Percentiles rank a stretch among this genome's conserved stretches.
These are phyloP conservation scores for Platycnemis pennipes DNA, from an alignment of 2,888 invertebrate species.

Conservation along the genomic window DNA sequence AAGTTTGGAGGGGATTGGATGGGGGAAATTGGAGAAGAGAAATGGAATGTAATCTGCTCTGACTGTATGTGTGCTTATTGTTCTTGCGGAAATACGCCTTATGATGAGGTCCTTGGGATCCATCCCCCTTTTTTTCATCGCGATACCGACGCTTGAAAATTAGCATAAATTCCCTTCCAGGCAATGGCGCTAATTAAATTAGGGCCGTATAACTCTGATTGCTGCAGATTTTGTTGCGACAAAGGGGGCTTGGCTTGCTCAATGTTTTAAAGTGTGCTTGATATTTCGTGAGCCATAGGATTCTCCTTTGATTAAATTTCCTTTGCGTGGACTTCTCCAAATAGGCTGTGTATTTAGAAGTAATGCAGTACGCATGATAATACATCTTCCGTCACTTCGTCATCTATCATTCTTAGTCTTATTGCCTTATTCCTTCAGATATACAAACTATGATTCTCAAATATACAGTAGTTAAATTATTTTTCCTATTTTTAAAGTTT, in stretches of 20 bases:
- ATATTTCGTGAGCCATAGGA: neutral
- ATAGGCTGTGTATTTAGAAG: no score
- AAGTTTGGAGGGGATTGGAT: neutral
- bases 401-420: no score
- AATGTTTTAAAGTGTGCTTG: neutral
- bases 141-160: constrained; percentile 6
- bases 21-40: constrained; percentile 12
- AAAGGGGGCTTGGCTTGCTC: neutral
- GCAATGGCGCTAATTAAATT: constrained; percentile 33
- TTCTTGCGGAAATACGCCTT: constrained; percentile 15
- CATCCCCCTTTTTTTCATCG: neutral
- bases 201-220: constrained; percentile 16
- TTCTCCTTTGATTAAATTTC: constrained; percentile 24
- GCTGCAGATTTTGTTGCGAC: neutral
- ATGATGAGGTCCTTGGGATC: neutral
- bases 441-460: no score
- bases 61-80: constrained; percentile 29
- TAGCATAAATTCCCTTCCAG: constrained; percentile 28
- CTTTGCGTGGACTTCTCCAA: no score
- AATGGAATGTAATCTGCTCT: constrained; percentile 32
- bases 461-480: no score
- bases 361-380: no score
- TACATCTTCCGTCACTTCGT: no score
- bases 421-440: no score
- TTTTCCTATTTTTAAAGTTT: no score